Percentiles rank a stretch among this genome's conserved stretches.
phyloP scores from a whole-genome alignment of 2,797 vertebrate genomes.

The Mus minutoides region DNA sequence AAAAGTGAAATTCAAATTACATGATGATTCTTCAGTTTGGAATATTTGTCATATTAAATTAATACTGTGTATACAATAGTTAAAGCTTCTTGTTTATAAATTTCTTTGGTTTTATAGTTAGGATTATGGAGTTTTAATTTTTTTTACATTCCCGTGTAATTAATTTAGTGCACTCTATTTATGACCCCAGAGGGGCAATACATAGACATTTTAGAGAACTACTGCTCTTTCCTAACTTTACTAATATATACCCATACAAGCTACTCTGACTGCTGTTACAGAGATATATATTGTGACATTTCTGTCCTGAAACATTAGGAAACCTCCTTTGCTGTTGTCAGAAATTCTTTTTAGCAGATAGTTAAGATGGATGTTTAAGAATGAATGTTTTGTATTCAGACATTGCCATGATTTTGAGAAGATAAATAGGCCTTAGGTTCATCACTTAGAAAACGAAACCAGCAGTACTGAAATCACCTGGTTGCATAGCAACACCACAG shows the following conservation, averaged over 20 bases:
- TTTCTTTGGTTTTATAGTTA: background rate
- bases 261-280: background rate
- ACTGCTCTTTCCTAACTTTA: background rate
- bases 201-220: background rate
- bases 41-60: background rate
- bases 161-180: background rate
- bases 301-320: background rate
- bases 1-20: background rate
- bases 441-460: constrained; percentile 15
- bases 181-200: background rate
- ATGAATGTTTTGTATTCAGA: background rate
- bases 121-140: background rate
- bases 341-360: background rate
- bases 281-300: background rate
- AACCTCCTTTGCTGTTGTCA: background rate
- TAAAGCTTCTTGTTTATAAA: background rate
- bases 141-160: constrained; percentile 8
- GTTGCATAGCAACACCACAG: constrained; percentile 24
- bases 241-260: background rate
- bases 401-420: background rate
- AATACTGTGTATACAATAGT: background rate
- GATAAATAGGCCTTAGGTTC: background rate
- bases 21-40: background rate
- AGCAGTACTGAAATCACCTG: background rate
- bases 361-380: constrained; percentile 11